Evolutionary conservation across 1,140 invertebrate species (phyloP), one percentile per base, ranked within the genome.

Genomic region (Mizuhopecten yessoensis): DNA sequence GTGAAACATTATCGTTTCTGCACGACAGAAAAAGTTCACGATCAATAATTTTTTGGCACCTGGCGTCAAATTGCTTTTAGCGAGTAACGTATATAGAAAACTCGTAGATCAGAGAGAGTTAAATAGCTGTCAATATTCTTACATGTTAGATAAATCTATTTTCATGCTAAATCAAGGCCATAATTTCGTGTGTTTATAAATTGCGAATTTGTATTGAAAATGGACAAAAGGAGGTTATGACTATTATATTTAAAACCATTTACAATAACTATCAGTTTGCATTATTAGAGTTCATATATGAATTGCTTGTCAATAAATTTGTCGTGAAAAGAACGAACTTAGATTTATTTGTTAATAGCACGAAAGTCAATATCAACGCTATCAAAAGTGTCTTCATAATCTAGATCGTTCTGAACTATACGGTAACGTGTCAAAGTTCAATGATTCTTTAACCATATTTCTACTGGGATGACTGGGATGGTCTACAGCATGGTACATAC

Each of bases 1-100:
- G 0, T 7, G 9, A 45, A 10, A 45, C 17, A 10, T 9, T 10
- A 45, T 45, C 42, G 42, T 17, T 45, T 45, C 57, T 75, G 57
- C n/a, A 75, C 57, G 29, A 75, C 57, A 75, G 45, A 49, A 49
- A 49, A 49, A 49, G 23, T 75, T 75, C 57, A n/a, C 57, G 57
- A 75, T 75, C 57, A 29, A 75, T 75, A 75, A n/a, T 29, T 0
- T 29, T 75, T 75, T 75, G 57, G 57, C 57, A 75, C 57, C 57
- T 75, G 57, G 57, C 57, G 57, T 75, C 57, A 75, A 75, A 75
- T 75, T 75, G 57, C 57, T 29, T 75, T 75, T 75, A 75, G 5
- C 57, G 57, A 17, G 57, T 0, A 39, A n/a, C n/a, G n/a, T 29
- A 75, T 75, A 75, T 9, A 75, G 57, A 75, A 29, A 75, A 75